A percentile compares a stretch with the other conserved stretches of the same genome.
Evolutionary conservation across 1,140 invertebrate species (phyloP).

Genomic region (Trissolcus basalis): DNA sequence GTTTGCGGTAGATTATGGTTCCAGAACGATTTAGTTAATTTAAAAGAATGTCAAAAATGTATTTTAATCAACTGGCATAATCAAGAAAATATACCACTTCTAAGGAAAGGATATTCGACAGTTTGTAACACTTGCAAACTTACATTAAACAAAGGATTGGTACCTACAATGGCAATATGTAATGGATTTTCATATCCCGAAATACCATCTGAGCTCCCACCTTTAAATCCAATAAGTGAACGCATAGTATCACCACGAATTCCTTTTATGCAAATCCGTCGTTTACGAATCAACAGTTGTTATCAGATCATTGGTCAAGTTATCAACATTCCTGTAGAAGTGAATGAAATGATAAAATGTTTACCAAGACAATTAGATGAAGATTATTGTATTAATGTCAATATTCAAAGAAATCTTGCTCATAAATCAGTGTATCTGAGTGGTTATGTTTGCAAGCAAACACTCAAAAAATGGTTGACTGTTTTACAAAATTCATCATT

Average conservation of each 20-base stretch:
- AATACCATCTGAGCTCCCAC: constrained; percentile 8
- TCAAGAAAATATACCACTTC: background rate
- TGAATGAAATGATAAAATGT: constrained; percentile 64
- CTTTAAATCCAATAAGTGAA: constrained; percentile 66
- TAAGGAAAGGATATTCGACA: background rate
- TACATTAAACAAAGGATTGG: background rate
- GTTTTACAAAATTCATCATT: constrained; percentile 39
- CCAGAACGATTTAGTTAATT: constrained; percentile 41
- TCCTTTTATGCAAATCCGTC: constrained; percentile 66
- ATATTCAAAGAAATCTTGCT: constrained; percentile 44
- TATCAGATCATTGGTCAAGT: constrained; percentile 57
- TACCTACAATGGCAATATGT: background rate
- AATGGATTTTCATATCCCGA: constrained; percentile 11
- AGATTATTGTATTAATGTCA: constrained; percentile 64
- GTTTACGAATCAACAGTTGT: constrained; percentile 59
- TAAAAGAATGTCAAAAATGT: too few species aligned
- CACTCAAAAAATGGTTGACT: constrained; percentile 45
- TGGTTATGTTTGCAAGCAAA: constrained; percentile 29
- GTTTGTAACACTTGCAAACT: background rate
- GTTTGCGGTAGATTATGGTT: constrained; percentile 60
- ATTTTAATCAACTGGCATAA: too few species aligned
- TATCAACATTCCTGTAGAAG: constrained; percentile 67
- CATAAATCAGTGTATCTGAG: constrained; percentile 55
- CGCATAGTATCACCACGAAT: constrained; percentile 63
- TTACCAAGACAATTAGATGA: constrained; percentile 66